phyloP scores from a whole-genome alignment of 2,113 vertebrate species.

The Bombycilla garrulus region DNA sequence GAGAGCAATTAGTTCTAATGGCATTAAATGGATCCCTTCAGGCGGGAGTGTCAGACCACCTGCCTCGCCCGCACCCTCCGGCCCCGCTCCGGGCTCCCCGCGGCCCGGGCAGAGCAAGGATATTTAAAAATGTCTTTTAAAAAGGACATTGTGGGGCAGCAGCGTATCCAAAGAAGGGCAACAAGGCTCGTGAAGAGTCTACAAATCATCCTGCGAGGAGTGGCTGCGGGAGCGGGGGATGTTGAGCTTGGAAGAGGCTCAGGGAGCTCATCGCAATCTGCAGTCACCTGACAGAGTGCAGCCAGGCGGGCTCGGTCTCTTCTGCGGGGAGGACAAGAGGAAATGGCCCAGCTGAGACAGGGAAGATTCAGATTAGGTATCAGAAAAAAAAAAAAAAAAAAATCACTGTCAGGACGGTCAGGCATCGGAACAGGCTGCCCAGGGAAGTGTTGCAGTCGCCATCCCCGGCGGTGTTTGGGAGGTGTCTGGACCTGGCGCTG shows the following conservation, averaged over 20 bases:
- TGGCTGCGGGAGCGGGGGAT: neutral
- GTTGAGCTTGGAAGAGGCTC: neutral
- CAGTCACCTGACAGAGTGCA: neutral
- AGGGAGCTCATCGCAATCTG: accelerated
- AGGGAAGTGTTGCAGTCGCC: neutral
- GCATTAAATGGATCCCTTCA: neutral
- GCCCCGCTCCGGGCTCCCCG: neutral
- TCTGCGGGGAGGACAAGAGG: neutral
- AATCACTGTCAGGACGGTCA: neutral
- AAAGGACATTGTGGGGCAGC: too few species aligned
- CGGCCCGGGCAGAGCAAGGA: accelerated
- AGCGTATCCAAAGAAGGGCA: neutral
- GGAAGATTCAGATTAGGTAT: too few species aligned
- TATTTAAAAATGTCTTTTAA: accelerated
- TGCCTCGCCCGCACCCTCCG: neutral
- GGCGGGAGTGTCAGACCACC: neutral
- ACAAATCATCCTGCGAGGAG: neutral
- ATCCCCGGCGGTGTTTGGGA: neutral
- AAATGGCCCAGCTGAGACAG: neutral
- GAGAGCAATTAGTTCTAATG: slow-evolving; percentile 25
- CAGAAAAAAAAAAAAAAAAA: neutral
- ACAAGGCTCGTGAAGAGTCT: neutral
- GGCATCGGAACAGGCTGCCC: too few species aligned
- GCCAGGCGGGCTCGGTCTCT: neutral
- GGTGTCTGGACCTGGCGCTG: too few species aligned